Base-by-base conservation (phyloP, 1,140 invertebrate genomes). In the Macrobrachium nipponense region DNA sequence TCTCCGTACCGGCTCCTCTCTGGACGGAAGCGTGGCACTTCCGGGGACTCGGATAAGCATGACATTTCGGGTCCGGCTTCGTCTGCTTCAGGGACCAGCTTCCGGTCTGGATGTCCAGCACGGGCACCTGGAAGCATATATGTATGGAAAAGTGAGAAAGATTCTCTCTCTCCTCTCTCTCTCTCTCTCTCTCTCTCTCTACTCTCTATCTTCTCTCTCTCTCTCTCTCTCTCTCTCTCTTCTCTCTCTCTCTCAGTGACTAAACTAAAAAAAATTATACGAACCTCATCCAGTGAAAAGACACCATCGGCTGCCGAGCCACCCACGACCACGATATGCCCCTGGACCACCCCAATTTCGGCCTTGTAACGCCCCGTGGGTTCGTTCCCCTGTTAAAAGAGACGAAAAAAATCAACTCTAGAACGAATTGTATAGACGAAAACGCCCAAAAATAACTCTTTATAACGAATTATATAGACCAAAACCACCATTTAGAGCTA, bases 11-110 rank as follows among this genome's bases (percentile, higher is more conserved):
- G 11, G 64, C 51, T 17, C 68, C 20, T 20, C 43, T 84, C 73
- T 84, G 82, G 5, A 84, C 82, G 44, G 82, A 73, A 59, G 82
- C 82, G 44, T 78, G 82, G 14, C 73, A 84, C 20, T 75, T 73
- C 12, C 82, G 60, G 20, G 82, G 82, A 44, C 82, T 84, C 6
- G 82, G 82, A 20, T 61, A 59, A n/a, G 73, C 82, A n/a, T 78
- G 73, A 14, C 78, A 17, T 20, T 5, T 18, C 44, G 82, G 82
- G 75, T 84, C 82, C 4, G 82, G 82, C 0, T 84, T n/a, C 10
- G 82, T 78, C 27, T 27, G 27, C 20, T 51, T 44, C 5, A 78
- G 18, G 0, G 64, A 36, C 82, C 82, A 84, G 18, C 66, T 78
- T 8, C 82, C 82, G 10, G 61, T 23, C 44, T 36, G 58, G 0